phyloP scores from a whole-genome alignment of 2,797 vertebrate species.

The Myotis pilosus region DNA sequence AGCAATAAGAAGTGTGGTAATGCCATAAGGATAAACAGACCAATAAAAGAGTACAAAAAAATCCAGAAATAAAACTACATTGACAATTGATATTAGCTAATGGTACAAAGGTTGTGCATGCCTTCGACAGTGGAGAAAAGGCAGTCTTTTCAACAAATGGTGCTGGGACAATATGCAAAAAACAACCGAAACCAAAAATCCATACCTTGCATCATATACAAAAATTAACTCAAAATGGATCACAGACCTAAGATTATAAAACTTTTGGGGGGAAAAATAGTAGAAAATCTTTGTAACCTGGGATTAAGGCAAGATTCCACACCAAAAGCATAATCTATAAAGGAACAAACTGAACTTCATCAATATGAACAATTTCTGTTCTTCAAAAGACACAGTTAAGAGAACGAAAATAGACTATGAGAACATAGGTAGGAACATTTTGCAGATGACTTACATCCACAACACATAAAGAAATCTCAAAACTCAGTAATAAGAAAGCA shows the following conservation, averaged over 20 bases:
- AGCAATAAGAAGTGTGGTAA: background rate
- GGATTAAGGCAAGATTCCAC: background rate
- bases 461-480: background rate
- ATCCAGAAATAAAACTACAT: background rate
- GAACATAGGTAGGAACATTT: background rate
- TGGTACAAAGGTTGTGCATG: background rate
- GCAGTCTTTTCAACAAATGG: background rate
- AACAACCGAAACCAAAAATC: background rate
- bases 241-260: background rate
- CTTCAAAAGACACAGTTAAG: background rate
- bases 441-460: background rate
- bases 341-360: background rate
- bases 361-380: background rate
- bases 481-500: background rate
- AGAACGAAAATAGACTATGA: background rate
- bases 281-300: background rate
- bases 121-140: background rate
- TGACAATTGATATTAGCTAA: background rate
- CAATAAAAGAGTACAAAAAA: background rate
- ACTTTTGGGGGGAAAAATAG: background rate
- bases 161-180: background rate
- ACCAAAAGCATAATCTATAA: background rate
- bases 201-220: background rate
- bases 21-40: background rate
- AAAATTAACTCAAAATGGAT: slow-evolving; percentile 12